Evolutionary conservation across 2,888 invertebrate species (phyloP), one percentile per base, ranked within the genome.

Genomic region (Metalampra italica): DNA sequence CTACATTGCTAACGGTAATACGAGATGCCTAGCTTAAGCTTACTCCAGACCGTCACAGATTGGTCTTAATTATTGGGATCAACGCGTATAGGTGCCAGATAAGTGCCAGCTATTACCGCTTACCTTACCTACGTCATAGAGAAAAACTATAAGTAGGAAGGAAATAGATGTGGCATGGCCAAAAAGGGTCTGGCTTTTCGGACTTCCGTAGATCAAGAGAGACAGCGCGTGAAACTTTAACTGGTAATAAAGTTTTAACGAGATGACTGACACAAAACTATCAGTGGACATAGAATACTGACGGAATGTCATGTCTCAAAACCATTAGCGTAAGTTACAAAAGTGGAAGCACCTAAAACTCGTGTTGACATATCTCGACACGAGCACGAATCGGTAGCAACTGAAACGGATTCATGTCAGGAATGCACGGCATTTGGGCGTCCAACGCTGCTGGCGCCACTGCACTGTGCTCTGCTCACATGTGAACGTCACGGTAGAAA

Each of bases 1-100:
- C 22, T 22, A 22, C 22, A 22, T 62, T 68, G 72, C 70, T 87
- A 88, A 87, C 87, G 88, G 88, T 87, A 88, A 85, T 81, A 82
- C 87, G 71, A 86, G 81, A 78, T 82, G 77, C 79, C 81, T 78
- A 73, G 75, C 73, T 73, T 72, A 72, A 72, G 75, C 75, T 71
- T 62, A 73, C 70, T 71, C 66, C 68, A 67, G 71, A 68, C 68
- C 59, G 55, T 62, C 57, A 66, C 68, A 68, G 71, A 73, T 68
- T 71, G 62, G 60, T 67, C 59, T 61, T 62, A 63, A 59, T 65
- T 62, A 66, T 63, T 57, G 59, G 55, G 52, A 64, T 49, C 54
- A 53, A 54, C 54, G 53, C 51, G 53, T 54, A 57, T 54, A 57
- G 52, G 36, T 36, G 36, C n/a, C 36, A 36, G 36, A 36, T 36